Evolutionary conservation across 2,113 vertebrate genomes (phyloP), one percentile per base, ranked within the genome.

Genomic region (Saccopteryx leptura): DNA sequence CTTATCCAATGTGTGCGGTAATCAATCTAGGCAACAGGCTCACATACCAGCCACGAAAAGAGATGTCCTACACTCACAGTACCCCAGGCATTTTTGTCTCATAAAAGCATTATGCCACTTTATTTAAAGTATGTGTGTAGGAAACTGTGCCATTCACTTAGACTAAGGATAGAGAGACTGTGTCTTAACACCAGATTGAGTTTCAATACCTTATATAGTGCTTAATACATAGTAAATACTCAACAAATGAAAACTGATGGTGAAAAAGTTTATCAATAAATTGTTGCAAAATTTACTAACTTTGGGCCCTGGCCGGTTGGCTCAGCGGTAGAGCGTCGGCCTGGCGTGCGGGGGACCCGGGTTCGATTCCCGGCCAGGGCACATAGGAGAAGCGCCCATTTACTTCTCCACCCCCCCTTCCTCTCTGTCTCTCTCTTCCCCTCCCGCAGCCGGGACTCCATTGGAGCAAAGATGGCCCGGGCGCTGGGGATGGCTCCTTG

Each of bases 171-270:
- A 10, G 56, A 10, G 56, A 54, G 19, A 63, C 18, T 50, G 90
- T 28, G 9, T 81, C 56, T 91, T 66, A 76, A 78, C 5, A 66
- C 11, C 58, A 21, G 31, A 39, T 39, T 3, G 39, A 91, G 60
- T 88, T 92, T 92, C 31, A 95, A 65, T 50, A 78, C 10, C 69
- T 92, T 50, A 83, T 13, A 72, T 0, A 86, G 9, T 31, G 4
- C 26, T 66, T 65, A 89, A 63, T 10, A 92, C 9, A 71, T 1
- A 93, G 54, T 48, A 79, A 83, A 88, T 71, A 19, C 5, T 46
- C 56, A 75, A 50, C 33, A 90, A 88, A 88, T 90, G 24, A 95
- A 96, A 96, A 87, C 19, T 33, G 5, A 10, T 72, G 50, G 46
- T 28, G 15, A 88, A 75, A 4, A 93, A 78, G 72, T 50, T 0